phyloP scores from a whole-genome alignment of 92 coral and sea anemone genomes.

The Virgularia gustaviana region DNA sequence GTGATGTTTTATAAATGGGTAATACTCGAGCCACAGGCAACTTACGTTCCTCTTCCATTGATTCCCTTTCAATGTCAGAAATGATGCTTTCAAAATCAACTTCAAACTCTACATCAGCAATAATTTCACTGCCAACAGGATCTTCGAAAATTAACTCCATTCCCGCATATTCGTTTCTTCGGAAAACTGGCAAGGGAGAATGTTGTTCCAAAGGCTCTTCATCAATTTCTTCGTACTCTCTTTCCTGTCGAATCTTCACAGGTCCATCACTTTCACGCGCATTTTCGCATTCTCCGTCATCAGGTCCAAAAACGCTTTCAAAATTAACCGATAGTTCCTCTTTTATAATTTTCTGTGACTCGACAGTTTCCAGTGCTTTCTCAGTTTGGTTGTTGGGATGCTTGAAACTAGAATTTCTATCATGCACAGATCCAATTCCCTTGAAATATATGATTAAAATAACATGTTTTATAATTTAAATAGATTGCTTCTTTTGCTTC shows the following conservation, averaged over 20 bases:
- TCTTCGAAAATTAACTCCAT: slow-evolving; percentile 25
- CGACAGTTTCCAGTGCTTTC: background rate
- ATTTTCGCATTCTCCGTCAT: background rate
- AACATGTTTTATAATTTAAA: background rate
- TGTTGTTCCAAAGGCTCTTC: background rate
- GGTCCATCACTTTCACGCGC: background rate
- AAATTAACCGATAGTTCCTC: background rate
- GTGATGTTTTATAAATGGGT: slow-evolving; percentile 1
- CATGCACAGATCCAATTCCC: background rate
- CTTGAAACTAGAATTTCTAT: background rate
- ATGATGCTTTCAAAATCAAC: slow-evolving; percentile 13
- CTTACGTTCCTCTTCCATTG: slow-evolving; percentile 16
- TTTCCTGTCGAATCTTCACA: slow-evolving; percentile 2
- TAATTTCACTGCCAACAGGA: slow-evolving; percentile 32
- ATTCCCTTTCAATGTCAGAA: slow-evolving; percentile 18
- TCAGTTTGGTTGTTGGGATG: background rate
- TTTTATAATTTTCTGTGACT: background rate
- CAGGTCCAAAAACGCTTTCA: slow-evolving; percentile 1
- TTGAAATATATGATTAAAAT: background rate
- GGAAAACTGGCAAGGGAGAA: background rate
- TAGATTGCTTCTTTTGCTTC: no score
- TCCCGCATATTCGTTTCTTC: slow-evolving; percentile 11
- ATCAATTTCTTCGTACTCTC: background rate
- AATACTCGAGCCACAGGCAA: slow-evolving; percentile 32
- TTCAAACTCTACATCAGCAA: slow-evolving; percentile 33